These are phyloP conservation scores for Burhinus oedicnemus DNA, from an alignment of 2,113 vertebrate species.

Conservation along the genomic window DNA sequence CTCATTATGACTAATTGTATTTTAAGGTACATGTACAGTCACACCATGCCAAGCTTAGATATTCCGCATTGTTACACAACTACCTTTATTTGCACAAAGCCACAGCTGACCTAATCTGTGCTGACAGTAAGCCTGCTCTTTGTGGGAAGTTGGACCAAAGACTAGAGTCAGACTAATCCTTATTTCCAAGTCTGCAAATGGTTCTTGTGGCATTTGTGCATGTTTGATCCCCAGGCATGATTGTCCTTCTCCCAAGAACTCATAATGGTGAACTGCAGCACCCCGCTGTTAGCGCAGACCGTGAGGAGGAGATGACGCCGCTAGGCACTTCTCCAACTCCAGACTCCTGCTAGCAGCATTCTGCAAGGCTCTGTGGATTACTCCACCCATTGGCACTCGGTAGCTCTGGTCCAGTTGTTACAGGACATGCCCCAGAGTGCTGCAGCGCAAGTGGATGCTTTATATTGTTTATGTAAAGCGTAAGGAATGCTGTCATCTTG, in stretches of 20 bases:
- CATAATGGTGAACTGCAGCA: background rate
- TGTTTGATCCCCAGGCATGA: background rate
- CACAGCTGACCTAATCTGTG: background rate
- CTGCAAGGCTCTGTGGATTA: background rate
- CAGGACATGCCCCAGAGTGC: background rate
- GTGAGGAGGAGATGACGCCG: background rate
- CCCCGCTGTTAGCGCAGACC: background rate
- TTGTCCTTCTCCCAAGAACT: background rate
- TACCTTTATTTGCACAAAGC: background rate
- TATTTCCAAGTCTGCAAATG: background rate
- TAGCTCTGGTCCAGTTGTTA: background rate
- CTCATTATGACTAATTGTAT: background rate
- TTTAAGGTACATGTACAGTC: background rate
- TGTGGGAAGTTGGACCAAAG: background rate
- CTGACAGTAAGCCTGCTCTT: background rate
- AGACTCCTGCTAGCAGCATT: background rate
- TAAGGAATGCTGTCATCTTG: background rate
- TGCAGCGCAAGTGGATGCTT: background rate
- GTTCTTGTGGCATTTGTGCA: background rate
- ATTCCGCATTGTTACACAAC: background rate
- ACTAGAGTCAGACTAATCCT: background rate
- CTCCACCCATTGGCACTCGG: background rate
- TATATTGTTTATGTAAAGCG: background rate
- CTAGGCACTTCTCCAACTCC: background rate
- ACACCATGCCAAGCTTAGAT: background rate